Evolutionary conservation across 2,113 vertebrate genomes (phyloP).

Genomic region (Trichechus manatus): DNA sequence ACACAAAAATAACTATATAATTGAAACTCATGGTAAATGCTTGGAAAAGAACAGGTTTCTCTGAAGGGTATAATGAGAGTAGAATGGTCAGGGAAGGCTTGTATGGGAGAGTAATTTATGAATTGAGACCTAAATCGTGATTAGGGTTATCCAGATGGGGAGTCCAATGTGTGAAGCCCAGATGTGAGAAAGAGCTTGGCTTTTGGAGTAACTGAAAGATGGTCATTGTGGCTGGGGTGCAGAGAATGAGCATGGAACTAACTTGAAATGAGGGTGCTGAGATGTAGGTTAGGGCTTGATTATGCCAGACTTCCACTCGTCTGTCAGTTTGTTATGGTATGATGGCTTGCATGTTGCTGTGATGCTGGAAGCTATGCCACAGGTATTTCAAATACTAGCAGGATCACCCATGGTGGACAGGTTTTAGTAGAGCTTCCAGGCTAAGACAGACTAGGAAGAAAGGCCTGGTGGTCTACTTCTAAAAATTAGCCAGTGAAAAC

Average conservation of each 20-base stretch:
- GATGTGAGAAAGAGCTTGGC: not conserved
- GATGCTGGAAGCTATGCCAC: no score
- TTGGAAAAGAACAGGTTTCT: slow-evolving; percentile 43
- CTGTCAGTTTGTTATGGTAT: no score
- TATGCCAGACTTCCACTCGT: not conserved
- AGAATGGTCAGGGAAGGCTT: not conserved
- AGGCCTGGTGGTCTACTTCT: not conserved
- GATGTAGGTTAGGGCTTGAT: not conserved
- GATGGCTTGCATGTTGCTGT: no score
- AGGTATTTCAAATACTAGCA: no score
- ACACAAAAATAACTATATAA: slow-evolving; percentile 26
- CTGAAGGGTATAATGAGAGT: not conserved
- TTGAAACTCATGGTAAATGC: not conserved
- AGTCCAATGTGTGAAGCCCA: not conserved
- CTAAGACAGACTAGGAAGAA: not conserved
- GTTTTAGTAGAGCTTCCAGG: no score
- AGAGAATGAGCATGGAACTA: not conserved
- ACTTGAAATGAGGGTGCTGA: not conserved
- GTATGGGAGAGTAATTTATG: not conserved
- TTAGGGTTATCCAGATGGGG: not conserved
- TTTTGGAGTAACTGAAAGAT: not conserved
- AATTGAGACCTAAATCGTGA: not conserved
- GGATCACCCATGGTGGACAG: no score
- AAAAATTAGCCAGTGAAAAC: not conserved
- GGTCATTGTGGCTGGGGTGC: not conserved